Conservation (phyloP, 2,888 invertebrate genomes). For the Cylindroiulus punctatus region DNA sequence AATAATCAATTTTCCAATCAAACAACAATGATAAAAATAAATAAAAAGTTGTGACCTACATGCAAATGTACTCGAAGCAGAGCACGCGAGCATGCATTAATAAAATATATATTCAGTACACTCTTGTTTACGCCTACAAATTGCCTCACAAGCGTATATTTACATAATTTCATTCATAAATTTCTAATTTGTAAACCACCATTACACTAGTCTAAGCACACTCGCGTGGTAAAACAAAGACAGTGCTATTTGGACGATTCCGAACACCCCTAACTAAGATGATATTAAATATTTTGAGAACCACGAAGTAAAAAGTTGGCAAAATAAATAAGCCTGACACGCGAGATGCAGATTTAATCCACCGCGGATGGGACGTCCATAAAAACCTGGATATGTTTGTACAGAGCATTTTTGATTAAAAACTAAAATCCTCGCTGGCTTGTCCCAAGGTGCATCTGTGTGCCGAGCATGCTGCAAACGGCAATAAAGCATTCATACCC, state of each 20-base stretch:
- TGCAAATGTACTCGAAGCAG: neutral
- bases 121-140: neutral
- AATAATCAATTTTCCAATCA: neutral
- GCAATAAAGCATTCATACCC: conserved; percentile 30
- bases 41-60: neutral
- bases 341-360: no score
- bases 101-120: neutral
- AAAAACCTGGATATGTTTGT: no score
- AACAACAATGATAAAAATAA: neutral
- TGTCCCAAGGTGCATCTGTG: neutral
- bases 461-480: neutral
- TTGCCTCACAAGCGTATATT: neutral
- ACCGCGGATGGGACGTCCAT: no score
- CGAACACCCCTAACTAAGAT: no score
- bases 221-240: no score
- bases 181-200: neutral
- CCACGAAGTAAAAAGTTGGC: no score
- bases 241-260: no score
- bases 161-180: neutral
- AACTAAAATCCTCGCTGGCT: neutral
- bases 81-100: neutral
- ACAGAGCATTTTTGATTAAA: no score
- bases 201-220: neutral
- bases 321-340: no score
- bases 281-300: no score